phyloP scores from a whole-genome alignment of 1,140 invertebrate genomes.

The Drosophila neocordata region DNA sequence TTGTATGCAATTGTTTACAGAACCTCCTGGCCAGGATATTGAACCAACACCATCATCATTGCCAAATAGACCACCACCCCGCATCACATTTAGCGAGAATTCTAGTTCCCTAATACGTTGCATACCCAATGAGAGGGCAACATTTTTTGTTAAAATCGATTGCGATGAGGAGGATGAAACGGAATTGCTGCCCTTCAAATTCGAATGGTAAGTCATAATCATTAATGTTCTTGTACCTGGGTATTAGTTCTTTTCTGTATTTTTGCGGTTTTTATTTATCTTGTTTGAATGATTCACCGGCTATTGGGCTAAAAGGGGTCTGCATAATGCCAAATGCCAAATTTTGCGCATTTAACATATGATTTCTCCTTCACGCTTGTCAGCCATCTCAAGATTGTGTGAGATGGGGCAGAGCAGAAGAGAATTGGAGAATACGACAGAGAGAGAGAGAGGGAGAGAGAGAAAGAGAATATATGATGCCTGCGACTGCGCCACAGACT shows the following conservation, averaged over 20 bases:
- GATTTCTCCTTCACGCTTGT: slow-evolving; percentile 59
- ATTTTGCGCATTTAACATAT: slow-evolving; percentile 73
- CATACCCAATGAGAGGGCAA: slow-evolving; percentile 78
- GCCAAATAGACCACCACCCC: slow-evolving; percentile 35
- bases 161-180: slow-evolving; percentile 72
- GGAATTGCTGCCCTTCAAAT: slow-evolving; percentile 77
- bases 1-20: slow-evolving; percentile 29
- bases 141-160: slow-evolving; percentile 82
- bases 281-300: slow-evolving; percentile 52
- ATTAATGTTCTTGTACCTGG: slow-evolving; percentile 5
- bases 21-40: slow-evolving; percentile 52
- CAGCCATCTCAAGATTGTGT: slow-evolving; percentile 12
- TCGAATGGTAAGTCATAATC: slow-evolving; percentile 78
- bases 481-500: slow-evolving; percentile 19
- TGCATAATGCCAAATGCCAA: slow-evolving; percentile 56
- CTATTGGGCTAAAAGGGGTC: slow-evolving; percentile 21
- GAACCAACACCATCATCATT: neutral
- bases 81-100: slow-evolving; percentile 78
- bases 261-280: too few relatives aligned
- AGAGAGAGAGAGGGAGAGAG: neutral
- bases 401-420: slow-evolving; percentile 19
- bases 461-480: neutral
- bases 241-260: slow-evolving; percentile 35
- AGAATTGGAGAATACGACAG: too few relatives aligned
- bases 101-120: slow-evolving; percentile 77